Evolutionary conservation across 1,140 invertebrate species (phyloP), one percentile per base, ranked within the genome.

Genomic region (Leptinotarsa undecemlineata): DNA sequence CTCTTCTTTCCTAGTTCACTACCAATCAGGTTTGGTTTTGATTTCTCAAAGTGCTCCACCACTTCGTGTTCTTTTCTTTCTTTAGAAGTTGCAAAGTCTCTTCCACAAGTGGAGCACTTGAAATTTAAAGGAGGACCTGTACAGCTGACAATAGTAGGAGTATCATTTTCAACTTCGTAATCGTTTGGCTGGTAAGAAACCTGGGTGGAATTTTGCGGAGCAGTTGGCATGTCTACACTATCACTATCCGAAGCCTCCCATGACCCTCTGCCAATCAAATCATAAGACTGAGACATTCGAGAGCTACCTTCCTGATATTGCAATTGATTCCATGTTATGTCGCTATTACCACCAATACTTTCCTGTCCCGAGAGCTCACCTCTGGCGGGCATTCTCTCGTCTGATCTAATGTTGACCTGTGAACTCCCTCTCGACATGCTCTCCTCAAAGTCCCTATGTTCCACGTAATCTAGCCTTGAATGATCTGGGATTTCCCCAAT

Each of bases 301-400:
- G 89, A 88, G 68, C 75, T 81, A 47, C 79, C 79, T 74, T 85
- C 81, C 72, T 82, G 79, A 75, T 82, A 83, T 19, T 82, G 80
- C 14, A 83, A 74, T n/a, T 82, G 72, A 72, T 80, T 82, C 81
- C 84, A 84, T 17, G 80, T 79, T 20, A 81, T 75, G 71, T 84
- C 84, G 76, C 81, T 84, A 5, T 79, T 76, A 42, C 78, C 82
- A 14, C 92, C 92, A 80, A 94, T 92, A 85, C 93, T 94, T 76
- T 94, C 93, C 82, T 94, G 93, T 42, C 92, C 93, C 5, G 92
- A 94, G 14, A 94, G 86, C 85, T 94, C 93, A 8, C 93, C 94
- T 76, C 92, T 88, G 0, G 94, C 90, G 48, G 94, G 93, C 93
- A 95, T 95, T 69, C 90, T 90, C 83, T 95, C 94, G 81, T 95